Conservation (phyloP, 2,888 invertebrate species). For the Epirrita christyi region DNA sequence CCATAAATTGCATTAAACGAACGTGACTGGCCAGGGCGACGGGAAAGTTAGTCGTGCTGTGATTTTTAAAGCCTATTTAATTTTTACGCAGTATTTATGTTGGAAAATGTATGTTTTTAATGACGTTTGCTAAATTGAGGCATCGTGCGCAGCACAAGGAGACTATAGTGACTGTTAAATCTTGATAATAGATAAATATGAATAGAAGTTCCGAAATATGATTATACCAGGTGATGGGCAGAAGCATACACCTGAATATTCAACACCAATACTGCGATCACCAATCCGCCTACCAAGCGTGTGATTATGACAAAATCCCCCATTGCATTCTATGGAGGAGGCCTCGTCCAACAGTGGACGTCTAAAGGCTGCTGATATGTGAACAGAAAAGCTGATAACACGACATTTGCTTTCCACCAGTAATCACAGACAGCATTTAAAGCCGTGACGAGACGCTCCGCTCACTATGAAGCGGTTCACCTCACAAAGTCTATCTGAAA, state of each 20-base stretch:
- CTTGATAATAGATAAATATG: not conserved
- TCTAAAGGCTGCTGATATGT: too few relatives aligned
- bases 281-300: too few relatives aligned
- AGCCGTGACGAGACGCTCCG: not conserved
- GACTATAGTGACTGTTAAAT: not conserved
- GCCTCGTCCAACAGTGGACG: too few relatives aligned
- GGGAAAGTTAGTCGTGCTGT: constrained; percentile 35
- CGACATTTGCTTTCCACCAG: constrained; percentile 7
- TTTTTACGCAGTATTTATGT: constrained; percentile 8
- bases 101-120: not conserved
- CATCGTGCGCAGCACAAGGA: not conserved
- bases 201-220: too few relatives aligned
- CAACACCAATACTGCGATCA: too few relatives aligned
- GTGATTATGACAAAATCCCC: too few relatives aligned
- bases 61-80: constrained; percentile 30
- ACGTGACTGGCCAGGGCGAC: constrained; percentile 42
- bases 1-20: constrained; percentile 48
- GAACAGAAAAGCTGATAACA: not conserved
- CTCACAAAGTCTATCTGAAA: not conserved
- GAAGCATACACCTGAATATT: too few relatives aligned
- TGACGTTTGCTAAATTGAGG: not conserved
- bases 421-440: not conserved
- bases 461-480: not conserved
- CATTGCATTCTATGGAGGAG: too few relatives aligned
- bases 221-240: too few relatives aligned